Evolutionary conservation across 35 echinoderm and acorn worm genomes (phyloP).

Genomic region (Chiridota heheva): DNA sequence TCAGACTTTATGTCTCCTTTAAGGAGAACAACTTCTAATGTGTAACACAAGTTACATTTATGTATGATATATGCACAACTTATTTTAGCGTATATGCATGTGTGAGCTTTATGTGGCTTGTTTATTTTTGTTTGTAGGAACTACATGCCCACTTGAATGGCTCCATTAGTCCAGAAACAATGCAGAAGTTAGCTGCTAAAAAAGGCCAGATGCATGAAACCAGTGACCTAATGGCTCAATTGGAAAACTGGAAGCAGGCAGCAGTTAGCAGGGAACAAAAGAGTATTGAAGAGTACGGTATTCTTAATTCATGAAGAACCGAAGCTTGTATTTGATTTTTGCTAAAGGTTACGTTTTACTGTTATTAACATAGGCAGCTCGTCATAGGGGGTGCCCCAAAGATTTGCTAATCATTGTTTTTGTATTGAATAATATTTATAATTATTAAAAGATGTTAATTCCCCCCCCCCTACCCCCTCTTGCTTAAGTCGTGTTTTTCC

Average conservation of each 20-base stretch:
- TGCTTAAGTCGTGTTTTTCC: too few relatives aligned
- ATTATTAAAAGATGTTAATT: too few relatives aligned
- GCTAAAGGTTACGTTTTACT: background rate
- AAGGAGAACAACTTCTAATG: too few relatives aligned
- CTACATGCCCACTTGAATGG: conserved; percentile 96
- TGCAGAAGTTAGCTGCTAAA: conserved; percentile 60
- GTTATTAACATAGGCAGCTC: background rate
- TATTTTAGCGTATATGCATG: too few relatives aligned
- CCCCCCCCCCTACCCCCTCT: too few relatives aligned
- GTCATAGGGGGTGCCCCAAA: too few relatives aligned
- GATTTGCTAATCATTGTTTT: too few relatives aligned
- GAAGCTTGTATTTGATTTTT: background rate
- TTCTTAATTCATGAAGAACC: background rate
- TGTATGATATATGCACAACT: too few relatives aligned
- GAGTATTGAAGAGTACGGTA: conserved; percentile 65
- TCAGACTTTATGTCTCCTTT: too few relatives aligned
- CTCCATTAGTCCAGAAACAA: conserved; percentile 71
- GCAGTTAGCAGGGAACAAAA: conserved; percentile 51
- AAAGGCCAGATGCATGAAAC: conserved; percentile 18
- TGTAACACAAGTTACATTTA: too few relatives aligned
- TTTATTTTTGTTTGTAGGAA: conserved; percentile 45
- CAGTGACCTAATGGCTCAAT: conserved; percentile 23
- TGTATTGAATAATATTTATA: too few relatives aligned
- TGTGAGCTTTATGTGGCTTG: too few relatives aligned
- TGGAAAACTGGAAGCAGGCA: conserved; percentile 60